These are phyloP conservation scores for Galerucella nymphaeae DNA, from an alignment of 2,888 invertebrate species.

Conservation along the genomic window DNA sequence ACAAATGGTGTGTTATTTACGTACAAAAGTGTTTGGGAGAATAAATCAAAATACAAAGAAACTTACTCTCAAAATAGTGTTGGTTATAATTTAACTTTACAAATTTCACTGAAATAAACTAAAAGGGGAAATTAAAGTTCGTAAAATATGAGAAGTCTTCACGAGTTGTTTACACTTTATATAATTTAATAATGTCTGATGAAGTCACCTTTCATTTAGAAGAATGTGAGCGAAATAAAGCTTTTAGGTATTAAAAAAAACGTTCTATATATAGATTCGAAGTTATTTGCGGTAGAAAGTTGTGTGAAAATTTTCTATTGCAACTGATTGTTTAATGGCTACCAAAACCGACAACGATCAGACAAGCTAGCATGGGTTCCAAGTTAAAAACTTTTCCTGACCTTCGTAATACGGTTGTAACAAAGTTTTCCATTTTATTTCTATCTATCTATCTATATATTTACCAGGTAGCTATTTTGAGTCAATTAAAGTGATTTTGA, in stretches of 20 bases:
- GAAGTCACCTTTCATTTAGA: slow-evolving; percentile 7
- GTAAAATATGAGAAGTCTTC: slow-evolving; percentile 3
- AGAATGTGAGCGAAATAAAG: slow-evolving; percentile 12
- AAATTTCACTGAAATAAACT: background rate
- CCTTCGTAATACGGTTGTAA: slow-evolving; percentile 9
- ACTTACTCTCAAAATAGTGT: background rate
- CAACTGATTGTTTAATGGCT: slow-evolving; percentile 14
- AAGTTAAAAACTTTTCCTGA: slow-evolving; percentile 1
- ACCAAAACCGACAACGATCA: slow-evolving; percentile 19
- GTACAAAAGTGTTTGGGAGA: background rate
- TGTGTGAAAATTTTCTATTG: slow-evolving; percentile 3
- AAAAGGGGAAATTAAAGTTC: background rate
- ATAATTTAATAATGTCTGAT: slow-evolving; percentile 12
- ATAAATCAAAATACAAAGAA: slow-evolving; percentile 1
- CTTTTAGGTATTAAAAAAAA: too few species aligned
- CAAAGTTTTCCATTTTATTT: slow-evolving; percentile 2
- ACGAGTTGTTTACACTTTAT: too few species aligned
- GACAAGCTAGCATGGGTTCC: background rate
- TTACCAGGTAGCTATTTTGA: background rate
- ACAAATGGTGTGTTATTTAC: slow-evolving; percentile 10
- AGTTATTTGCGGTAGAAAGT: background rate
- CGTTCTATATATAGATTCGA: background rate
- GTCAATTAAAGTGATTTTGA: too few species aligned
- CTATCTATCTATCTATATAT: background rate
- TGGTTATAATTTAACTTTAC: background rate